phyloP scores from a whole-genome alignment of 2,888 invertebrate genomes.

The Macrophya annulata region DNA sequence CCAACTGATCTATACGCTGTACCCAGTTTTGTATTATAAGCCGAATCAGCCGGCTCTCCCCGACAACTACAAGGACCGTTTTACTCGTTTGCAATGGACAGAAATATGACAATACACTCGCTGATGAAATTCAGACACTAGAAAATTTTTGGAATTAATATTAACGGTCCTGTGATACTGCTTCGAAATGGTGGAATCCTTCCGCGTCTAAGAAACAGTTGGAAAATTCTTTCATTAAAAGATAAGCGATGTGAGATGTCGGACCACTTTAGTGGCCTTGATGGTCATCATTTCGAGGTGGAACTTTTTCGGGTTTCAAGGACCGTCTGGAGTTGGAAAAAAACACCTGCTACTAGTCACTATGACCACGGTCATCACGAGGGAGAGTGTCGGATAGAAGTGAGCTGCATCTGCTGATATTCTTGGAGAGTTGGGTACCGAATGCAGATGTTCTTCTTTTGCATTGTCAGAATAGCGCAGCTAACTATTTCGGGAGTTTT shows the following conservation, averaged over 20 bases:
- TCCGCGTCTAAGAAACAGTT: neutral
- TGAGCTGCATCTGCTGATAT: constrained; percentile 50
- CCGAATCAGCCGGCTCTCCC: neutral
- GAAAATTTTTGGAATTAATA: neutral
- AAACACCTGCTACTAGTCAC: constrained; percentile 26
- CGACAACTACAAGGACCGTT: neutral
- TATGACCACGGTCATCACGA: constrained; percentile 50
- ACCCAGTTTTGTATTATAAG: neutral
- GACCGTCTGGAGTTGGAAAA: constrained; percentile 3
- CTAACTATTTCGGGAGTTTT: constrained; percentile 45
- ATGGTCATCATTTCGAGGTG: constrained; percentile 4
- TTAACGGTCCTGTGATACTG: neutral
- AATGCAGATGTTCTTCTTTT: constrained; percentile 51
- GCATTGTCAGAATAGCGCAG: constrained; percentile 52
- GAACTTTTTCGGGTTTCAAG: constrained; percentile 25
- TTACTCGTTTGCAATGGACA: neutral
- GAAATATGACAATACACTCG: neutral
- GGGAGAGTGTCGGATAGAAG: neutral
- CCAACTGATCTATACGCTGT: neutral
- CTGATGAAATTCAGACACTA: neutral
- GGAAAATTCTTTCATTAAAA: neutral
- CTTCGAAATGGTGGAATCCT: neutral
- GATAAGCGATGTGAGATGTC: constrained; percentile 21
- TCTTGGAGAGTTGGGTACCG: constrained; percentile 33
- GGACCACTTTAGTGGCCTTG: constrained; percentile 14